Evolutionary conservation across 2,113 vertebrate species (phyloP), one percentile per base, ranked within the genome.

Genomic region (Pseudopodoces humilis): DNA sequence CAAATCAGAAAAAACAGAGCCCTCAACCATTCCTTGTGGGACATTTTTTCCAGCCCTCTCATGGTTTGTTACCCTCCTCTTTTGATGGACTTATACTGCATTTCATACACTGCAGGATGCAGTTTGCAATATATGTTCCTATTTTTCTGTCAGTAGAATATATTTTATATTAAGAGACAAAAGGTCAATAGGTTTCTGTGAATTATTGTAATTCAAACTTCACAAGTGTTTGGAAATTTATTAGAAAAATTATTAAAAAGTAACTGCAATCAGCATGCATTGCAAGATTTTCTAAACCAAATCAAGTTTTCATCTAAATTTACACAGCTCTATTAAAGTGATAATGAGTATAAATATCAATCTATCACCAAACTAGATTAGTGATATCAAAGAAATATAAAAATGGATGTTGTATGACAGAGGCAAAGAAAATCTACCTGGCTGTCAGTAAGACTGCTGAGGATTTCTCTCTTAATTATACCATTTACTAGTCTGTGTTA

Each of bases 1-100:
- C 25, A 37, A 47, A 20, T 17, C 1, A 68, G 43, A 37, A 33
- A 82, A 58, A 11, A 16, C 14, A 41, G 19, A 68, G 10, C 23
- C 28, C 27, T 69, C 3, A 53, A 8, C 2, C 4, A 0, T 7
- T 60, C 8, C 14, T 47, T 11, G 20, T 1, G 43, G 10, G 20
- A 22, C n/a, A 53, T 53, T 8, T 44, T 15, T 74, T 60, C 7
- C 27, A 83, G 6, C 5, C 5, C 13, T 46, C 33, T 78, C 19
- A 63, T 11, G 8, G 11, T 70, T 75, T 35, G 4, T 50, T 64
- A 4, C 5, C 4, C 4, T 56, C 10, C 24, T 79, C 35, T 41
- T 79, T 63, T 49, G 24, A 35, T 3, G 0, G 1, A 28, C 6
- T 64, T 78, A 15, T 14, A 17, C 10, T 39, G 17, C 27, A 24